Conservation (phyloP, 2,797 vertebrate species). For the Enteromius argenteus region DNA sequence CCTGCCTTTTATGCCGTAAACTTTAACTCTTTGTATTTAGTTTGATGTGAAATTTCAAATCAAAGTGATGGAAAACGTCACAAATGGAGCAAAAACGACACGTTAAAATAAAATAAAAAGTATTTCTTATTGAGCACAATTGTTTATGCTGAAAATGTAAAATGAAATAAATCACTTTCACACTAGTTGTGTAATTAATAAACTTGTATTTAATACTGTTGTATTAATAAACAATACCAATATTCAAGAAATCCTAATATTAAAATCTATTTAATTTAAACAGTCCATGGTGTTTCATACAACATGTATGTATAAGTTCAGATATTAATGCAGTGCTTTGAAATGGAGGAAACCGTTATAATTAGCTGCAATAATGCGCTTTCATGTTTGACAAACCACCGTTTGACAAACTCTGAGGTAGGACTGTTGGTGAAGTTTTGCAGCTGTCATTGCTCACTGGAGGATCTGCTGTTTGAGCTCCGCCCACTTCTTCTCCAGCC, state of each 20-base stretch:
- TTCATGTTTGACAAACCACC: neutral
- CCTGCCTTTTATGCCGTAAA: neutral
- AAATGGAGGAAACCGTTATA: neutral
- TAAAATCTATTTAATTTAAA: neutral
- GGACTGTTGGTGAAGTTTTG: conserved; percentile 17
- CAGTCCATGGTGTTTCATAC: neutral
- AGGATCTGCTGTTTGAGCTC: conserved; percentile 76
- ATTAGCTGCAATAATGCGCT: neutral
- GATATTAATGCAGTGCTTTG: neutral
- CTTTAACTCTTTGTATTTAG: neutral
- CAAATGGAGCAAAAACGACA: too few relatives aligned
- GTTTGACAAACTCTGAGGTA: conserved; percentile 15
- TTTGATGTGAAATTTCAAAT: neutral
- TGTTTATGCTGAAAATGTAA: neutral
- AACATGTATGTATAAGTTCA: neutral
- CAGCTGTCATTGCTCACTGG: conserved; percentile 35
- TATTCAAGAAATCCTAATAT: conserved; percentile 13
- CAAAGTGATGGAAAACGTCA: too few relatives aligned
- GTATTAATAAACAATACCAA: conserved; percentile 6
- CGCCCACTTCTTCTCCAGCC: conserved; percentile 86
- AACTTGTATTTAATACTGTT: neutral
- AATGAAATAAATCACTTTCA: neutral
- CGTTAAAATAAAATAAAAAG: neutral
- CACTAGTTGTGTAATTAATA: neutral
- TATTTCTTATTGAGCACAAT: conserved; percentile 14